Conservation (phyloP, 2,797 vertebrate genomes). For the Prionace glauca region DNA sequence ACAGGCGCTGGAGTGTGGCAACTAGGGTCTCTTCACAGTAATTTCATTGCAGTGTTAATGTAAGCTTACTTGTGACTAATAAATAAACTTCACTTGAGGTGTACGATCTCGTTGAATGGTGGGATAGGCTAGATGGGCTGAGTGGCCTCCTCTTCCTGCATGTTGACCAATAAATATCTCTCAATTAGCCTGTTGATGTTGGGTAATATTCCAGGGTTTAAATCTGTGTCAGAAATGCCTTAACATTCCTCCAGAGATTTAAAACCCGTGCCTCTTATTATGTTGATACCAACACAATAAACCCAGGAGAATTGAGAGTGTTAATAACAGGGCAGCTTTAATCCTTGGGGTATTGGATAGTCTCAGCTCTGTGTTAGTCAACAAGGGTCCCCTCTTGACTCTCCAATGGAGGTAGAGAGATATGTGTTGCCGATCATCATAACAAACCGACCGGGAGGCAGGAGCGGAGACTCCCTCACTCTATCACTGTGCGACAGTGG, state of each 20-base stretch:
- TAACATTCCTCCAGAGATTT: not conserved
- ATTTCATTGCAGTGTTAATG: no score
- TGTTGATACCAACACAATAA: slow-evolving; percentile 11
- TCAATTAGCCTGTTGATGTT: not conserved
- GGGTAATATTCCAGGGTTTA: not conserved
- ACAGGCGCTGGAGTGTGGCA: no score
- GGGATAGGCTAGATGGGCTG: not conserved
- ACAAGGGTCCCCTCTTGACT: not conserved
- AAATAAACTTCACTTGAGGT: not conserved
- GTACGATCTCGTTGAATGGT: not conserved
- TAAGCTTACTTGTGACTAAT: no score
- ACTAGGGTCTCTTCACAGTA: no score
- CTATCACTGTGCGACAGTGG: not conserved
- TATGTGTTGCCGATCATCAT: not conserved
- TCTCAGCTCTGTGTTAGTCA: not conserved
- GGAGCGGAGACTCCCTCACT: no score
- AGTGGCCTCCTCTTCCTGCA: not conserved
- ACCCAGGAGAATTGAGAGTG: not conserved
- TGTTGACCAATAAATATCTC: not conserved
- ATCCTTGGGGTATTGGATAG: not conserved
- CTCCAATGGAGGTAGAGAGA: not conserved
- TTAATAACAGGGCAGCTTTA: slow-evolving; percentile 27
- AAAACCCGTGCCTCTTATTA: not conserved
- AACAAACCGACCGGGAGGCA: no score
- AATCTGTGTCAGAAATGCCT: not conserved